Percentiles rank a stretch among this genome's conserved stretches.
Evolutionary conservation across 2,888 invertebrate genomes (phyloP).

Genomic region (Andrena hattorfiana): DNA sequence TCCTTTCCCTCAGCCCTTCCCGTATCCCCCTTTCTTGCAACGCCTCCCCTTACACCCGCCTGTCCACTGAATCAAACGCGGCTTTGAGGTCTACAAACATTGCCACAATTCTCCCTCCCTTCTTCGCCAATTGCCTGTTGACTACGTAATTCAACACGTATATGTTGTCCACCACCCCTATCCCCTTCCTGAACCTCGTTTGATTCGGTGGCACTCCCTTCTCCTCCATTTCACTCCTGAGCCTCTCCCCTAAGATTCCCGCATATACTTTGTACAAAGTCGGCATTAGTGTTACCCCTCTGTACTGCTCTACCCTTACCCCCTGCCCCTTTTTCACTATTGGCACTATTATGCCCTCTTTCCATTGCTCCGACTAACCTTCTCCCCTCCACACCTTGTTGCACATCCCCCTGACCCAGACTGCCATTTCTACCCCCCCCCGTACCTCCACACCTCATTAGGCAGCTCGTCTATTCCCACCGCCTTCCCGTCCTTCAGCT

Average conservation of each 20-base stretch:
- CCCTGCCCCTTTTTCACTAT: not conserved
- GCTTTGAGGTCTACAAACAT: not conserved
- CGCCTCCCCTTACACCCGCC: too few species aligned
- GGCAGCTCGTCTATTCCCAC: too few species aligned
- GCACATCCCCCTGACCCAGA: too few species aligned
- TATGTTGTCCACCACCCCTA: not conserved
- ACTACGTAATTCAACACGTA: not conserved
- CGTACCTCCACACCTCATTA: too few species aligned
- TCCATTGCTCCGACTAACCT: not conserved
- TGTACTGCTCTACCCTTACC: constrained; percentile 1
- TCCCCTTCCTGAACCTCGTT: too few species aligned
- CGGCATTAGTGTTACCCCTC: not conserved
- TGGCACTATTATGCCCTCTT: too few species aligned
- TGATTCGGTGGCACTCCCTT: too few species aligned
- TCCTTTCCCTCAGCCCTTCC: not conserved
- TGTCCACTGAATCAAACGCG: not conserved
- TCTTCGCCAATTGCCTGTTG: not conserved
- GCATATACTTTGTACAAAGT: not conserved
- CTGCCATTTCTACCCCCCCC: too few species aligned
- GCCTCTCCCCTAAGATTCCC: too few species aligned
- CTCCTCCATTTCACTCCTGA: too few species aligned
- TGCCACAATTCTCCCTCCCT: not conserved
- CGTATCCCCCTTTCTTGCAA: not conserved
- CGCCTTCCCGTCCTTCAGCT: too few species aligned
- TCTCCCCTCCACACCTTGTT: not conserved